Conservation (phyloP, 1,140 invertebrate genomes). For the Achatina immaculata region DNA sequence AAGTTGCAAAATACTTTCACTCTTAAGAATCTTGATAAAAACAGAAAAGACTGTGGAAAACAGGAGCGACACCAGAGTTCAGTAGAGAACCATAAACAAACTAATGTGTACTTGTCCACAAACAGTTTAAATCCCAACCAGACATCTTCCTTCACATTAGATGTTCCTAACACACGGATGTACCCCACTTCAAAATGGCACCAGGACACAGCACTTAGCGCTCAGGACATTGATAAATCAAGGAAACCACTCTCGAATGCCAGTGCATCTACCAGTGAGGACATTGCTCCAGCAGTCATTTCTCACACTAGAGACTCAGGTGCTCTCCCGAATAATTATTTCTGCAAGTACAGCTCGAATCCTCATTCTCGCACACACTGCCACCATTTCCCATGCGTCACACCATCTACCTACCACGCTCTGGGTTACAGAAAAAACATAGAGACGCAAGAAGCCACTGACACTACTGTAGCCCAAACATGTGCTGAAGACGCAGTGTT, state of each 20-base stretch:
- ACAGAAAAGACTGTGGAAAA: not conserved
- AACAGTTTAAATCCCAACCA: not conserved
- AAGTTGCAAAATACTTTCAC: not conserved
- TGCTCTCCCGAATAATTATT: not conserved
- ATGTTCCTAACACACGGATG: not conserved
- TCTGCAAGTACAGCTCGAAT: not conserved
- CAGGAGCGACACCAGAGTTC: not conserved
- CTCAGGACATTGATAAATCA: not conserved
- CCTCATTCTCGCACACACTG: not conserved
- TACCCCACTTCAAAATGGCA: not conserved
- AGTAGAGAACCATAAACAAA: not conserved
- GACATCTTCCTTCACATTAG: not conserved
- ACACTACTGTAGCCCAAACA: not conserved
- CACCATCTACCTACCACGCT: conserved; percentile 38
- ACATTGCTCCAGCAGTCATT: not conserved
- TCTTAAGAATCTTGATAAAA: not conserved
- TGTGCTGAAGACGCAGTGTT: not conserved
- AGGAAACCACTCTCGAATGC: not conserved
- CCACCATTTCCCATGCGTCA: conserved; percentile 37
- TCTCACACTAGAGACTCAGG: not conserved
- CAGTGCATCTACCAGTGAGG: too few relatives aligned
- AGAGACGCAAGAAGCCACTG: too few relatives aligned
- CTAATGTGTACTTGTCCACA: too few relatives aligned
- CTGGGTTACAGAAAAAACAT: conserved; percentile 15
- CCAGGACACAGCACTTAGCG: not conserved